A percentile compares a stretch with the other conserved stretches of the same genome.
These are phyloP conservation scores for Fundulus diaphanus DNA, from an alignment of 2,797 vertebrate genomes.

Conservation along the genomic window DNA sequence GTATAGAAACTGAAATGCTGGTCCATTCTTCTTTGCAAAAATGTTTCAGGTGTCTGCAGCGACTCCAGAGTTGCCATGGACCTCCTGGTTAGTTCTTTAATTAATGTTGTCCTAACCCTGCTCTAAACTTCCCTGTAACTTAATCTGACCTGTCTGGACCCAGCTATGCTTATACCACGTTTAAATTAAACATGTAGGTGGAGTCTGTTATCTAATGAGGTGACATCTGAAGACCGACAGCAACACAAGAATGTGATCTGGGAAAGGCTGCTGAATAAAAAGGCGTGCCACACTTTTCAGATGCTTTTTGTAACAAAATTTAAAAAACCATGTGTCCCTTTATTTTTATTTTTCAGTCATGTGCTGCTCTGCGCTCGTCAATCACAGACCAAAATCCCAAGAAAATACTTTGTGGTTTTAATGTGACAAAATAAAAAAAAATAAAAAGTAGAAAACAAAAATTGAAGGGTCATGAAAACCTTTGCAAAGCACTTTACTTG, in stretches of 20 bases:
- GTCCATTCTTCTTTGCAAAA: not conserved
- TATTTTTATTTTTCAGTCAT: no score
- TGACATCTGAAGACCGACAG: not conserved
- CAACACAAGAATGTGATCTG: not conserved
- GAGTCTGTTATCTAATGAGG: not conserved
- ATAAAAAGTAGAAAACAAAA: no score
- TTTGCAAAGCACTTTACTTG: slow-evolving; percentile 2
- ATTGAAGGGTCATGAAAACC: not conserved
- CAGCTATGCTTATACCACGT: not conserved
- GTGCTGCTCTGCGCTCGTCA: no score
- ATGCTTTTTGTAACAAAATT: not conserved
- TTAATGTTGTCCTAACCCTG: not conserved
- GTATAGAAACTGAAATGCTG: not conserved
- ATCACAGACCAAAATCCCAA: no score
- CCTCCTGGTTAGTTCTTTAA: not conserved
- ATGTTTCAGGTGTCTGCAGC: not conserved
- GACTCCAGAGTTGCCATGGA: not conserved
- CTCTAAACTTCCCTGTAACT: not conserved
- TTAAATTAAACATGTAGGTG: not conserved
- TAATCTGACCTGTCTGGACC: not conserved
- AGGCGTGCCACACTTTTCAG: not conserved
- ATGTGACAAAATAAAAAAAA: no score
- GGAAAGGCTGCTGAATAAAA: not conserved
- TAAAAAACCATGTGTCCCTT: not conserved
- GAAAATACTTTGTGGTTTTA: no score